These are phyloP conservation scores for Eustalomyia histrio DNA, from an alignment of 2,888 invertebrate genomes.

Conservation along the genomic window DNA sequence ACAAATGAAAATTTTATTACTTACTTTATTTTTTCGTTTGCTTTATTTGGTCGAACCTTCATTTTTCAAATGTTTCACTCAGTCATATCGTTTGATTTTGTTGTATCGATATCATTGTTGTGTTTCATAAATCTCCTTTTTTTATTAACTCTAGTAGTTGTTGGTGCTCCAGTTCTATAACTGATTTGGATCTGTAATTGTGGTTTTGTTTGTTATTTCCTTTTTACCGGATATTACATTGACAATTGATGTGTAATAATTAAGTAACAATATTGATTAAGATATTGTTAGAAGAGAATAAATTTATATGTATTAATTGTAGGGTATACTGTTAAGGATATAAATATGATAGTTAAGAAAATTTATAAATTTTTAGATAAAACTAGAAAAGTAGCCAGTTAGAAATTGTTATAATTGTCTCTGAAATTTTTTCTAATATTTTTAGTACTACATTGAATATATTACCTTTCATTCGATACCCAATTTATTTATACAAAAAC, in stretches of 20 bases:
- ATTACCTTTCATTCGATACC: too few species aligned
- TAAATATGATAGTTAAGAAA: too few species aligned
- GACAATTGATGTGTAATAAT: slow-evolving; percentile 62
- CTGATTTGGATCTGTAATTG: slow-evolving; percentile 56
- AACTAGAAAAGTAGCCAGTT: too few species aligned
- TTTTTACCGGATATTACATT: slow-evolving; percentile 58
- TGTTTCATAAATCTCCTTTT: slow-evolving; percentile 51
- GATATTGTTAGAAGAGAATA: slow-evolving; percentile 9
- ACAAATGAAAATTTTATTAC: slow-evolving; percentile 40
- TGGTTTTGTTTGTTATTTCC: slow-evolving; percentile 45
- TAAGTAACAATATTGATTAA: slow-evolving; percentile 52
- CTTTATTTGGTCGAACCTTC: not conserved
- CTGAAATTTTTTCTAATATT: too few species aligned
- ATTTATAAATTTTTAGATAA: too few species aligned
- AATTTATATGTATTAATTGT: too few species aligned
- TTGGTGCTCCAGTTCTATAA: slow-evolving; percentile 25
- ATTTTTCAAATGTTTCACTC: slow-evolving; percentile 16
- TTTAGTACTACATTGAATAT: too few species aligned
- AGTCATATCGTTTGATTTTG: slow-evolving; percentile 43
- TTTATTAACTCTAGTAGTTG: slow-evolving; percentile 10
- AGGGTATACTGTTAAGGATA: too few species aligned
- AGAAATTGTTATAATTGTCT: too few species aligned
- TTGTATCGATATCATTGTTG: slow-evolving; percentile 47
- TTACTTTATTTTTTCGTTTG: slow-evolving; percentile 28
- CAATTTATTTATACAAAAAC: too few species aligned